A percentile compares a stretch with the other conserved stretches of the same genome.
Conservation (phyloP, 2,888 invertebrate genomes). For the Dryobotodes eremita region DNA sequence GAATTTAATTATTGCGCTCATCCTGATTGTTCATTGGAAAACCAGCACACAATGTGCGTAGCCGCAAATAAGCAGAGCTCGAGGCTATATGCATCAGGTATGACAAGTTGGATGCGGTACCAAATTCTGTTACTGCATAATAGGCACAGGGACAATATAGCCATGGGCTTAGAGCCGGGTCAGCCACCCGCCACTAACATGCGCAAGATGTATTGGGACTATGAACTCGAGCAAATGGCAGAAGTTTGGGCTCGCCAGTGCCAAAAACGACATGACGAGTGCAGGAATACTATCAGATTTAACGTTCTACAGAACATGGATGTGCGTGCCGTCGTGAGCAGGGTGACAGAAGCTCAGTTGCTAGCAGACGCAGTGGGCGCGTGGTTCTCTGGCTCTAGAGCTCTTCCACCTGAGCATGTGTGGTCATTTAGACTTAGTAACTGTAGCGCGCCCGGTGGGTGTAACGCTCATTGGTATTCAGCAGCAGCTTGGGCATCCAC, state of each 20-base stretch:
- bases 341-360: constrained; percentile 86
- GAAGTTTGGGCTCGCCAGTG: constrained; percentile 89
- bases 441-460: constrained; percentile 85
- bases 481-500: constrained; percentile 88
- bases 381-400: constrained; percentile 87
- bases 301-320: constrained; percentile 88
- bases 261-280: constrained; percentile 88
- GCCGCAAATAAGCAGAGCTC: constrained; percentile 81
- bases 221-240: constrained; percentile 86
- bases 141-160: constrained; percentile 86
- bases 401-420: constrained; percentile 81
- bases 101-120: constrained; percentile 88
- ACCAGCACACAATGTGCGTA: constrained; percentile 86
- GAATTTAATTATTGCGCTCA: constrained; percentile 80
- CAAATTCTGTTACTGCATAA: constrained; percentile 86
- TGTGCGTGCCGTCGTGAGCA: constrained; percentile 82
- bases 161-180: constrained; percentile 86
- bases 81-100: constrained; percentile 84
- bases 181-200: constrained; percentile 89
- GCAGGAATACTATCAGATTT: constrained; percentile 85
- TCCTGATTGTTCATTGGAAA: constrained; percentile 85
- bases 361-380: constrained; percentile 86
- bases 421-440: constrained; percentile 83
- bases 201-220: constrained; percentile 90
- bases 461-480: constrained; percentile 87